Evolutionary conservation across 2,797 vertebrate genomes (phyloP).

Genomic region (Danio aesculapii): DNA sequence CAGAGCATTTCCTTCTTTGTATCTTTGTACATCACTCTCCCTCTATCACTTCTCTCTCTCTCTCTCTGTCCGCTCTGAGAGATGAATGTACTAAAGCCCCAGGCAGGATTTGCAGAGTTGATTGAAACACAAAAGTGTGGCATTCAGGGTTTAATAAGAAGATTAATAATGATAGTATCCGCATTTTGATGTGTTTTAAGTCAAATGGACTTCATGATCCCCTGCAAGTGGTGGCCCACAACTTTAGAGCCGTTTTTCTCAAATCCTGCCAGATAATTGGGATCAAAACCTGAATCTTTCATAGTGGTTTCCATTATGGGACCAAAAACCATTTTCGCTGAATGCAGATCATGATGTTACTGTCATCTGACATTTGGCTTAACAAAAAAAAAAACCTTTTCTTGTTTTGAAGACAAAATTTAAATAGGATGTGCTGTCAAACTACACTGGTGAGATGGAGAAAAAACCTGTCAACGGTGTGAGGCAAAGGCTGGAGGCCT

Average conservation of each 20-base stretch:
- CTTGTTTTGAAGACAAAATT: constrained; percentile 67
- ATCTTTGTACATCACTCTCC: constrained; percentile 1
- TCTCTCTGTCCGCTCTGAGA: constrained; percentile 46
- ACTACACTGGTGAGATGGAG: not conserved
- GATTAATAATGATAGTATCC: constrained; percentile 77
- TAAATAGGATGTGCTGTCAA: not conserved
- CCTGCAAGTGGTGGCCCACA: constrained; percentile 63
- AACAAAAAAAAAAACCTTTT: constrained; percentile 68
- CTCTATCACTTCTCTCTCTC: constrained; percentile 10
- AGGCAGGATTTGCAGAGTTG: constrained; percentile 73
- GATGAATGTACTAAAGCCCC: constrained; percentile 65
- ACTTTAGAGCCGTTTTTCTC: constrained; percentile 55
- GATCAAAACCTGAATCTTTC: constrained; percentile 71
- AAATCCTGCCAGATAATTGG: constrained; percentile 74
- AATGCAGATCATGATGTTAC: constrained; percentile 60
- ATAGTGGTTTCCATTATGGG: constrained; percentile 66
- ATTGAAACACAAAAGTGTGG: constrained; percentile 80
- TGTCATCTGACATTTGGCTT: constrained; percentile 68
- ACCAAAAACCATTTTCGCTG: constrained; percentile 70
- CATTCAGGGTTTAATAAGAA: constrained; percentile 79
- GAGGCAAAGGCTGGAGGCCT: constrained; percentile 24
- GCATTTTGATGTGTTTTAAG: constrained; percentile 73
- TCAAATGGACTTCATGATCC: constrained; percentile 68
- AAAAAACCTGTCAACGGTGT: not conserved
- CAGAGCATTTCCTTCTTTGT: constrained; percentile 27